These are phyloP conservation scores for Chanos chanos DNA, from an alignment of 2,797 vertebrate species.

Conservation along the genomic window DNA sequence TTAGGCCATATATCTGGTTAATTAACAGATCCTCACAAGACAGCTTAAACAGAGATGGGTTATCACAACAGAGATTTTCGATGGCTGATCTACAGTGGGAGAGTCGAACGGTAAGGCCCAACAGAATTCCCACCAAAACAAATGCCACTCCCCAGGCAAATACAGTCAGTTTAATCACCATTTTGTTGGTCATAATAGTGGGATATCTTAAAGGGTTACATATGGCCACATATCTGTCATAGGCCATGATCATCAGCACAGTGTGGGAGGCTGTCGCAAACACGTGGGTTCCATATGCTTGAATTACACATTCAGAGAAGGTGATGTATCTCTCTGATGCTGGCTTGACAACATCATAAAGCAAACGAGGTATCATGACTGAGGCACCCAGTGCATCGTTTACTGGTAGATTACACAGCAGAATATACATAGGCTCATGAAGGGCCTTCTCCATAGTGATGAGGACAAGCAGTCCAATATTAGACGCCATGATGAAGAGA, in stretches of 20 bases:
- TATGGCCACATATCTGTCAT: constrained; percentile 74
- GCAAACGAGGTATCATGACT: constrained; percentile 55
- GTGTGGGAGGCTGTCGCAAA: constrained; percentile 65
- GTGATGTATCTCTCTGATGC: constrained; percentile 59
- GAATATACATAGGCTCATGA: constrained; percentile 69
- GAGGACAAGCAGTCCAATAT: constrained; percentile 35
- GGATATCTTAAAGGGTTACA: constrained; percentile 67
- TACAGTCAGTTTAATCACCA: constrained; percentile 53
- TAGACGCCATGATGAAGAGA: constrained; percentile 30
- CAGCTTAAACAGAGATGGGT: constrained; percentile 75
- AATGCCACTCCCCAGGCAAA: constrained; percentile 42
- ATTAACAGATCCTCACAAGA: constrained; percentile 65
- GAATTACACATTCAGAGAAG: constrained; percentile 61
- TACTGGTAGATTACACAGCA: constrained; percentile 65
- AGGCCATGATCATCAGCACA: constrained; percentile 73
- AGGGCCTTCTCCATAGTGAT: constrained; percentile 46
- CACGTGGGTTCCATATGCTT: constrained; percentile 72
- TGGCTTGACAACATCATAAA: constrained; percentile 59
- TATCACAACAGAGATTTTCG: constrained; percentile 74
- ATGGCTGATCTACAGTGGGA: constrained; percentile 63
- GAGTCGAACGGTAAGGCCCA: constrained; percentile 60
- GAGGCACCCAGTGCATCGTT: constrained; percentile 65
- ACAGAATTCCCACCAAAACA: constrained; percentile 55
- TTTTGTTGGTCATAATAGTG: constrained; percentile 55
- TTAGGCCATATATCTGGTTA: constrained; percentile 72